Evolutionary conservation across 2,888 invertebrate genomes (phyloP).

Genomic region (Molanna angustata): DNA sequence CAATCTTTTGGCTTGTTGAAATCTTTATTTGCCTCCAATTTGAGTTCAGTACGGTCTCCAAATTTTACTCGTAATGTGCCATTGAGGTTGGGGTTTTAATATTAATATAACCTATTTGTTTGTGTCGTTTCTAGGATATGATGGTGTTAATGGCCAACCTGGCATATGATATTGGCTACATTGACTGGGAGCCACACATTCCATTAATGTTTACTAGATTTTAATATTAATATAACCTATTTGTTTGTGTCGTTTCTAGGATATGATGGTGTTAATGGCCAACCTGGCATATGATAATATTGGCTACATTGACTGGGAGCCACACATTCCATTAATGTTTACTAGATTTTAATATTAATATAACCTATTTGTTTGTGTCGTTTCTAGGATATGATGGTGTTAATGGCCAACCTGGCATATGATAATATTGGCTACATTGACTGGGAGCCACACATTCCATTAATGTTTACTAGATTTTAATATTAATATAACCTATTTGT

Average conservation of each 20-base stretch:
- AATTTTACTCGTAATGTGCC: too few species aligned
- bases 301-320: constrained; percentile 86
- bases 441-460: constrained; percentile 81
- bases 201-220: constrained; percentile 73
- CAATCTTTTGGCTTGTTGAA: too few species aligned
- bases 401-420: constrained; percentile 71
- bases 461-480: constrained; percentile 71
- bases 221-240: constrained; percentile 71
- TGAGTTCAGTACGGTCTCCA: too few species aligned
- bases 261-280: constrained; percentile 71
- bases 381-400: constrained; percentile 64
- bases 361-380: constrained; percentile 77
- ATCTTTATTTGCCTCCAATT: too few species aligned
- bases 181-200: constrained; percentile 85
- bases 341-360: constrained; percentile 68
- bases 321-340: constrained; percentile 75
- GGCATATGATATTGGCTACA: constrained; percentile 70
- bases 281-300: constrained; percentile 70
- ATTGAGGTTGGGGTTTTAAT: too few species aligned
- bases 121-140: constrained; percentile 63
- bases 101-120: too few species aligned
- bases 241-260: constrained; percentile 70
- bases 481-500: constrained; percentile 77
- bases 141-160: constrained; percentile 72
- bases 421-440: constrained; percentile 80